Evolutionary conservation across 1,140 invertebrate species (phyloP).

Genomic region (Pararge aegeria): DNA sequence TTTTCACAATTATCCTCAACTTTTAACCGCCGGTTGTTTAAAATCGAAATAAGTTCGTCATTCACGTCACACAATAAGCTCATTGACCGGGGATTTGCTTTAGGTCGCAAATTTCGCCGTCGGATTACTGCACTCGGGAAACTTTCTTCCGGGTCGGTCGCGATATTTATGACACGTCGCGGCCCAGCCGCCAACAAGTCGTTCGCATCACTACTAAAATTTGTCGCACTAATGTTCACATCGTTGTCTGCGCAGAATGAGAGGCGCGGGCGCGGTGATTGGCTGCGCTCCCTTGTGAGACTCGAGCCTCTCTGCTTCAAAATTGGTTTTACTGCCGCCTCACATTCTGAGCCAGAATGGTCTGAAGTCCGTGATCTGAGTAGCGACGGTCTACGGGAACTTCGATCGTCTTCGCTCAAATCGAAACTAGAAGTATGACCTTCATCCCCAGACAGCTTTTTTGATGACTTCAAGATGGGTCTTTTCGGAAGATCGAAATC

Average conservation of each 20-base stretch:
- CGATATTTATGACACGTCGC: conserved; percentile 61
- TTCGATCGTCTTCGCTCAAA: conserved; percentile 77
- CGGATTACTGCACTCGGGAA: conserved; percentile 69
- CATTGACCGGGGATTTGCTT: conserved; percentile 68
- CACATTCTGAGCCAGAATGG: conserved; percentile 76
- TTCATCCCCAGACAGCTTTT: conserved; percentile 82
- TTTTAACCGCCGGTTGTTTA: conserved; percentile 69
- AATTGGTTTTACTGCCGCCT: conserved; percentile 78
- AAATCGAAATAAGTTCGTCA: conserved; percentile 71
- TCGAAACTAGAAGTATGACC: conserved; percentile 77
- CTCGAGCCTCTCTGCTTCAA: conserved; percentile 80
- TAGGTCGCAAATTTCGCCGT: conserved; percentile 73
- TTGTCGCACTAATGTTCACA: conserved; percentile 62
- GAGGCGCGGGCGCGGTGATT: conserved; percentile 79
- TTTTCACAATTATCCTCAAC: conserved; percentile 72
- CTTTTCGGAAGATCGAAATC: conserved; percentile 85
- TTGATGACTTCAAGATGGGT: conserved; percentile 89
- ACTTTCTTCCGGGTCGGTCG: conserved; percentile 53
- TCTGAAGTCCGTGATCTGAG: conserved; percentile 72
- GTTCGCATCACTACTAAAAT: conserved; percentile 66
- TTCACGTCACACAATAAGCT: conserved; percentile 73
- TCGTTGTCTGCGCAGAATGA: conserved; percentile 80
- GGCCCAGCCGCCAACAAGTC: conserved; percentile 67
- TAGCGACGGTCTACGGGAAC: conserved; percentile 72
- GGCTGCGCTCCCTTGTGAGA: conserved; percentile 79